Evolutionary conservation across 2,113 vertebrate species (phyloP), one percentile per base, ranked within the genome.

Genomic region (Ophthalmolycus amberensis): DNA sequence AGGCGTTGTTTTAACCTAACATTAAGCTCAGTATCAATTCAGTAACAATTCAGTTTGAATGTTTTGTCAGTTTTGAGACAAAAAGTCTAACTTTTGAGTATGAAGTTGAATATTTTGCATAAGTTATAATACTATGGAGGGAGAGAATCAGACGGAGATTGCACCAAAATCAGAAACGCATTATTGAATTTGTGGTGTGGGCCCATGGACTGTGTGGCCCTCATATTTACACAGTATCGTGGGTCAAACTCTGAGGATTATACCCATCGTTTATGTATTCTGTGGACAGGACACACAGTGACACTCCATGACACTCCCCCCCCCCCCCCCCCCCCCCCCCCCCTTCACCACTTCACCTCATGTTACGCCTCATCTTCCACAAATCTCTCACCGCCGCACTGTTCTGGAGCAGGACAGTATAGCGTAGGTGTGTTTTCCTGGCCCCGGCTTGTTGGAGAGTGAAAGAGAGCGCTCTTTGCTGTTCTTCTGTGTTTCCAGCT

Each of bases 401-500:
- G 34, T 22, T 54, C 42, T 27, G 7, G 46, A 12, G 54, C 37
- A 62, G 46, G n/a, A 54, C 56, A 65, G 29, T 0, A 5, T 8
- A 7, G 48, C 3, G 27, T 9, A 6, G 29, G 44, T 64, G 71
- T 75, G 76, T 73, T 85, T 75, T 78, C 48, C 66, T 75, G 52
- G 69, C 56, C 44, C 9, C 1, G 22, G 44, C 78, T 66, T 54
- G 20, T 80, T 34, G 20, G 59, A 78, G 54, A 80, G 70, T 42
- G 71, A 76, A 50, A 52, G 64, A 44, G 34, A 52, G 34, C 9
- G 5, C 18, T n/a, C 25, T 40, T 44, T 64, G 46, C 37, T 54
- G 79, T 68, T 34, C 62, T 67, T 85, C 46, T 77, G 71, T 82
- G 73, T 85, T 90, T 78, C 80, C 80, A 84, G 84, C 88, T 91